These are phyloP conservation scores for Ochotona princeps DNA, from an alignment of 2,113 vertebrate genomes.

Conservation along the genomic window DNA sequence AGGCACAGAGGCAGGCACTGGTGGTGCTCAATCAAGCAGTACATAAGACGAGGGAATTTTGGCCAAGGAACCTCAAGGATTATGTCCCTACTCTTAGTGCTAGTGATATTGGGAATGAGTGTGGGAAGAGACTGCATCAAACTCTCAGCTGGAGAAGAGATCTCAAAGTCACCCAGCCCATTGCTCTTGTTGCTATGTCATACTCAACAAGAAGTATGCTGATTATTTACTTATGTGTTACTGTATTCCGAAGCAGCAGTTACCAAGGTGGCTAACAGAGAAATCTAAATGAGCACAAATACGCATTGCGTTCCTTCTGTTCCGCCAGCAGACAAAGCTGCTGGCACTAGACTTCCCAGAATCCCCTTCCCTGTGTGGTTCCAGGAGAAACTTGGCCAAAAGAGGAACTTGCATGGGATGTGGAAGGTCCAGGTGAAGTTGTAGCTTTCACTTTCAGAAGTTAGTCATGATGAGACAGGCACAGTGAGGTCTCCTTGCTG, in stretches of 20 bases:
- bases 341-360: constrained; percentile 26
- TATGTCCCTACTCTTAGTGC: not conserved
- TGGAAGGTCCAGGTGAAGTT: not conserved
- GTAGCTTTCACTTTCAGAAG: not conserved
- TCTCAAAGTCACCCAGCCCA: not conserved
- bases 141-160: not conserved
- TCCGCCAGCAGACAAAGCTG: not conserved
- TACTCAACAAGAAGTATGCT: not conserved
- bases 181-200: not conserved
- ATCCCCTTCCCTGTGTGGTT: not conserved
- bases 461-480: not conserved
- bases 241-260: not conserved
- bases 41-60: not conserved
- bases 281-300: not conserved
- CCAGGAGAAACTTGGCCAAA: constrained; percentile 5
- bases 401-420: not conserved
- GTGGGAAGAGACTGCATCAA: too few species aligned
- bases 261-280: not conserved
- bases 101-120: not conserved
- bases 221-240: not conserved
- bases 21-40: not conserved
- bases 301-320: not conserved
- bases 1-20: not conserved
- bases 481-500: not conserved
- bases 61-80: not conserved